Conservation (phyloP, 2,888 invertebrate genomes). For the Strigamia maritima region DNA sequence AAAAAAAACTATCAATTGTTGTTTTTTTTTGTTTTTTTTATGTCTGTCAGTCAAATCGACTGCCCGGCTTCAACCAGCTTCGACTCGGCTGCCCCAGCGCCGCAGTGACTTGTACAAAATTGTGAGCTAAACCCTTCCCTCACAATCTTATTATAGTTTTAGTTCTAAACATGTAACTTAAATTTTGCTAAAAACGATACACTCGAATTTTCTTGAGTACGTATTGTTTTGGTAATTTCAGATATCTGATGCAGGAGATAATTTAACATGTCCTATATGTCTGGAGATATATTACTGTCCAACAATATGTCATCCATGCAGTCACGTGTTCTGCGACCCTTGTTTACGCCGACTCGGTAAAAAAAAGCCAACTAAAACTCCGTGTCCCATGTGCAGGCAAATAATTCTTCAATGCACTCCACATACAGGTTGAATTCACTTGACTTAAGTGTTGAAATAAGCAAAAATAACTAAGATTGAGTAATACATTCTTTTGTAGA, state of each 20-base stretch:
- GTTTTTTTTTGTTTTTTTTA: neutral
- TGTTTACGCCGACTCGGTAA: neutral
- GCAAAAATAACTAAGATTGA: neutral
- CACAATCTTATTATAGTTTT: neutral
- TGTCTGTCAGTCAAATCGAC: neutral
- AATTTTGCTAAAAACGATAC: neutral
- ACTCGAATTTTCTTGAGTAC: neutral
- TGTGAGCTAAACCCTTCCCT: neutral
- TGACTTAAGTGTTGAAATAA: neutral
- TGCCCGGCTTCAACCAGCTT: neutral
- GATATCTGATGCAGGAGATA: neutral
- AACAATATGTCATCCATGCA: slow-evolving; percentile 11
- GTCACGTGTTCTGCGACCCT: slow-evolving; percentile 18
- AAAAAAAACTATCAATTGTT: neutral
- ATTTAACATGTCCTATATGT: slow-evolving; percentile 15
- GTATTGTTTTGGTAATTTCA: neutral
- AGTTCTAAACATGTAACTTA: no score
- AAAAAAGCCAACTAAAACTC: slow-evolving; percentile 25
- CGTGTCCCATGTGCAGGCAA: slow-evolving; percentile 11
- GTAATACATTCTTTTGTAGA: neutral
- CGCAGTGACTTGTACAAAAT: slow-evolving; percentile 6
- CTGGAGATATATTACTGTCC: neutral
- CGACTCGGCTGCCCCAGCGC: neutral
- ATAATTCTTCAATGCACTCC: slow-evolving; percentile 22
- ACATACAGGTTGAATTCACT: slow-evolving; percentile 12